These are phyloP conservation scores for Gari tellinella DNA, from an alignment of 2,888 invertebrate species.

Conservation along the genomic window DNA sequence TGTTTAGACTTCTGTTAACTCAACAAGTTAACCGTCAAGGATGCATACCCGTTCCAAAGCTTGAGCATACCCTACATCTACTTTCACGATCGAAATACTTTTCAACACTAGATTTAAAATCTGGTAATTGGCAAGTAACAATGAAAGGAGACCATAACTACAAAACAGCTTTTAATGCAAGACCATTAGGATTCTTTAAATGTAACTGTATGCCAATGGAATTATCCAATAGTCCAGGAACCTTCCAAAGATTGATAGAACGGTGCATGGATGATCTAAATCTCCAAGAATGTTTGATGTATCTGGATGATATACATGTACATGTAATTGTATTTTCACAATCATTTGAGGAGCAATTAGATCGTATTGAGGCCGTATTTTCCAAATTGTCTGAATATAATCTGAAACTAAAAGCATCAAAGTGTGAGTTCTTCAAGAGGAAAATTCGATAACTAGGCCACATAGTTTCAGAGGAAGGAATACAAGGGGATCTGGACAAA, in stretches of 20 bases:
- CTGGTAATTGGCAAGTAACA: constrained; percentile 20
- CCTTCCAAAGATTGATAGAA: constrained; percentile 31
- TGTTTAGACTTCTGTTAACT: constrained; percentile 27
- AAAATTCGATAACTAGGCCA: no score
- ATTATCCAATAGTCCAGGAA: constrained; percentile 13
- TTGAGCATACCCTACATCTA: constrained; percentile 23
- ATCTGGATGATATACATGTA: constrained; percentile 19
- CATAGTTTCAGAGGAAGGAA: no score
- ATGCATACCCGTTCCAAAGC: constrained; percentile 20
- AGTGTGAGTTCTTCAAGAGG: no score
- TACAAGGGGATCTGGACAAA: no score
- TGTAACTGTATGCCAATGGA: constrained; percentile 23
- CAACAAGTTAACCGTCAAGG: constrained; percentile 18
- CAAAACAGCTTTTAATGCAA: constrained; percentile 22
- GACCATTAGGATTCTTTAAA: constrained; percentile 15
- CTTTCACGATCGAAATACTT: constrained; percentile 18
- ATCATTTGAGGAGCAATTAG: no score
- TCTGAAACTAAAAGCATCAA: no score
- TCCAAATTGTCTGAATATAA: no score
- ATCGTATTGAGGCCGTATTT: no score
- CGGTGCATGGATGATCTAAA: constrained; percentile 31
- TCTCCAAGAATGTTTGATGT: constrained; percentile 27
- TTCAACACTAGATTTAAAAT: constrained; percentile 18
- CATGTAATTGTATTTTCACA: no score
- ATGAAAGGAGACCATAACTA: constrained; percentile 20